Percentiles rank a stretch among this genome's conserved stretches.
Evolutionary conservation across 2,797 vertebrate species (phyloP).

Genomic region (Anisognathus igniventris): DNA sequence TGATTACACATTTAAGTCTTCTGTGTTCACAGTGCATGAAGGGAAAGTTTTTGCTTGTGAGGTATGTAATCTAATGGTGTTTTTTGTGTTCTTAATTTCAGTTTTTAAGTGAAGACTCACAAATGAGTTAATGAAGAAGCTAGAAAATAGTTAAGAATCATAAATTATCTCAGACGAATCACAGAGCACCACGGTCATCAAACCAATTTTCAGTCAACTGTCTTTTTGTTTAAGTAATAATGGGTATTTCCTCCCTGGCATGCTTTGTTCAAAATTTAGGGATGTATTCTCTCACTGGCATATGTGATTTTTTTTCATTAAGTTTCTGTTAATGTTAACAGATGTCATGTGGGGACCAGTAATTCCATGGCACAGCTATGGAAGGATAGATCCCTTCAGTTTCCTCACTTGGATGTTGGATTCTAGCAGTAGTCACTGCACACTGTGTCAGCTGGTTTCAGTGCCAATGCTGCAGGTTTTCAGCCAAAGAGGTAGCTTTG

Average conservation of each 20-base stretch:
- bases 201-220: not conserved
- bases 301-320: not conserved
- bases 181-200: not conserved
- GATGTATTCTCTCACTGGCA: not conserved
- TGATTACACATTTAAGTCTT: not conserved
- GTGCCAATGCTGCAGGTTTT: not conserved
- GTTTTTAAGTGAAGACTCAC: not conserved
- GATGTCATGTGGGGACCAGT: not conserved
- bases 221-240: not conserved
- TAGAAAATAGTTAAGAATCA: not conserved
- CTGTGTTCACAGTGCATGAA: not conserved
- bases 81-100: not conserved
- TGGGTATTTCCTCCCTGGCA: not conserved
- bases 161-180: not conserved
- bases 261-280: slow-evolving; percentile 21
- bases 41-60: not conserved
- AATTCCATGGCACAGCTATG: not conserved
- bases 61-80: not conserved
- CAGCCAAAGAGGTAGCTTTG: not conserved
- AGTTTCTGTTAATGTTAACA: not conserved
- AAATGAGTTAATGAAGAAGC: not conserved
- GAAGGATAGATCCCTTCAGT: not conserved
- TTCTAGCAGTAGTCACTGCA: not conserved
- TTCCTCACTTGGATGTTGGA: not conserved
- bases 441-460: not conserved